Conservation (phyloP, 2,888 invertebrate genomes). For the Lamellibrachia columna region DNA sequence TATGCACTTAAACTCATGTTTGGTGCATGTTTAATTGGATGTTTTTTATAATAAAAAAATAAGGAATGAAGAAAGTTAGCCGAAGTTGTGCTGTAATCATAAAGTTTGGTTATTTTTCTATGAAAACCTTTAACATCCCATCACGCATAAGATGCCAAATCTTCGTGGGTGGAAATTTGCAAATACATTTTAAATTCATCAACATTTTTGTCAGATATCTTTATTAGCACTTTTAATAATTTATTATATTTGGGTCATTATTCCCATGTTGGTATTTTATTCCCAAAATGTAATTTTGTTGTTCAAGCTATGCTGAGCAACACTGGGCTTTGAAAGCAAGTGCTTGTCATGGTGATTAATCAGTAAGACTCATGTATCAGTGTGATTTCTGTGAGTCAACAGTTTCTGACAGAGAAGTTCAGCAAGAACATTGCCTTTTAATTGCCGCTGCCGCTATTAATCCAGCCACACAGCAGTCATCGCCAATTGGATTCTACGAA, state of each 20-base stretch:
- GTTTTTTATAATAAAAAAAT: no score
- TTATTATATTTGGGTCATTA: neutral
- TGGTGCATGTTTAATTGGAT: no score
- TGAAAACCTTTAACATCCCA: no score
- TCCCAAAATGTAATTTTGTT: no score
- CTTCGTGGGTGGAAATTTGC: neutral
- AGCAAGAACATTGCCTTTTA: neutral
- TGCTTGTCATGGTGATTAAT: neutral
- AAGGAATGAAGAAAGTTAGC: no score
- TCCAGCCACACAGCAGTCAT: neutral
- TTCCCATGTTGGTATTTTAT: neutral
- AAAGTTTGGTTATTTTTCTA: no score
- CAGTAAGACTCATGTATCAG: neutral
- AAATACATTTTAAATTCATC: neutral
- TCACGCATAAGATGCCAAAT: neutral
- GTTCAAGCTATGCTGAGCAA: no score
- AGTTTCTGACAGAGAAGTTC: slow-evolving; percentile 7
- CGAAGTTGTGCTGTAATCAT: no score
- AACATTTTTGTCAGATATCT: neutral
- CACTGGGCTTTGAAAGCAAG: neutral
- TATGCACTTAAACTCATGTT: no score
- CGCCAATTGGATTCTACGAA: neutral
- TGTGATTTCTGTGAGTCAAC: neutral
- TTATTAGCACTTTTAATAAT: neutral
- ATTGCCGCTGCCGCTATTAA: neutral